These are phyloP conservation scores for Mesembrinibis cayennensis DNA, from an alignment of 2,113 vertebrate species.

Conservation along the genomic window DNA sequence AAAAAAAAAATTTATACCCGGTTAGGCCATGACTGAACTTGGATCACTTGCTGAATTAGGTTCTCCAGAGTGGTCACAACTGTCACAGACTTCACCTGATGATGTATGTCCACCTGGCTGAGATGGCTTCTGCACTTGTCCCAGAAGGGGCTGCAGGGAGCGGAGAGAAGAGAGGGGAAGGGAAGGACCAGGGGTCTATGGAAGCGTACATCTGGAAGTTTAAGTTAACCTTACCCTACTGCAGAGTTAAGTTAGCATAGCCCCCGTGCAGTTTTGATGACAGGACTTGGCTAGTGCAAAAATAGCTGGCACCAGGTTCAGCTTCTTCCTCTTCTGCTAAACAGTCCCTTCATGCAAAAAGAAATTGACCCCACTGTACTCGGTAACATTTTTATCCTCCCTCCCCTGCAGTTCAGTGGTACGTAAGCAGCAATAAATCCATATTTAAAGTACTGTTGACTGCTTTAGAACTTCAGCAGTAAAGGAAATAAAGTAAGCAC, in stretches of 20 bases:
- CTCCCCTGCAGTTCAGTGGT: background rate
- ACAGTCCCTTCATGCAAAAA: background rate
- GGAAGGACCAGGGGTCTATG: background rate
- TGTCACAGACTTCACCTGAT: background rate
- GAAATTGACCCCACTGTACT: background rate
- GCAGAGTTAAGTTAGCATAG: background rate
- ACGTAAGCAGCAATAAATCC: slow-evolving; percentile 16
- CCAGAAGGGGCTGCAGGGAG: background rate
- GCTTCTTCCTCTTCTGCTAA: slow-evolving; percentile 3
- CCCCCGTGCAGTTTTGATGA: background rate
- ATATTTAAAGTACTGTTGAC: slow-evolving; percentile 32
- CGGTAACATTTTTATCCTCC: background rate
- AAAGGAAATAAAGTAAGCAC: slow-evolving; percentile 53
- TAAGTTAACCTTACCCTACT: background rate
- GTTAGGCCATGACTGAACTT: background rate
- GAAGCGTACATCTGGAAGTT: background rate
- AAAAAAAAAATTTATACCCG: background rate
- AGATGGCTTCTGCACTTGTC: background rate
- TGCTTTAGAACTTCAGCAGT: slow-evolving; percentile 38
- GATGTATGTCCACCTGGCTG: background rate
- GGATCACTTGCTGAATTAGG: background rate
- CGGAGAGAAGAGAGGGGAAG: background rate
- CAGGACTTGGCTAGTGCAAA: background rate
- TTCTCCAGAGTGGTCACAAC: background rate
- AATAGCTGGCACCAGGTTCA: slow-evolving; percentile 4